Conservation (phyloP, 2,113 vertebrate species). For the Apodemus sylvaticus region DNA sequence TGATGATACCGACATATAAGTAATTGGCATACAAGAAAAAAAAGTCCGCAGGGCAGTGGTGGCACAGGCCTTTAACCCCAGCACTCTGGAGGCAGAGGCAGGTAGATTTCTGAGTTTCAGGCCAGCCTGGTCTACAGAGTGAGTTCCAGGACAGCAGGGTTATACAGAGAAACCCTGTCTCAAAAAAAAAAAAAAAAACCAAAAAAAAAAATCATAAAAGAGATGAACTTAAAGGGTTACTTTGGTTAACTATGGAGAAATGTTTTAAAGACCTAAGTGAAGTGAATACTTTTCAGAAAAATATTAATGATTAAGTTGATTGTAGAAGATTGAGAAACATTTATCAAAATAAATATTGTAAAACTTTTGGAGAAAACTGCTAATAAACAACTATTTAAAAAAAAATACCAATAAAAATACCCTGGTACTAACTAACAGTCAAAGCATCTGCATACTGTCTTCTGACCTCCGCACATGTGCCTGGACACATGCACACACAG, state of each 20-base stretch:
- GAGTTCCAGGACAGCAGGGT: no score
- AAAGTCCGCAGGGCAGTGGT: neutral
- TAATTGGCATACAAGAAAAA: neutral
- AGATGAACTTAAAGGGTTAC: neutral
- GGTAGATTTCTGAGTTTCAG: no score
- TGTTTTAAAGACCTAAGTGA: slow-evolving; percentile 12
- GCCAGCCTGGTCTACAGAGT: no score
- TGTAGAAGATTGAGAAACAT: neutral
- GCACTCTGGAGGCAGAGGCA: no score
- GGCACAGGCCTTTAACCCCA: no score
- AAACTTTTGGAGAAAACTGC: slow-evolving; percentile 40
- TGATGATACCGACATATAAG: neutral
- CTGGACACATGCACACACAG: no score
- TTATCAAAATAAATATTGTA: slow-evolving; percentile 25
- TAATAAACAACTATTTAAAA: neutral
- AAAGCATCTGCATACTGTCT: neutral
- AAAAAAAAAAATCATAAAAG: neutral
- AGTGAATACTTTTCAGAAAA: slow-evolving; percentile 28
- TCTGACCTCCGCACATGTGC: neutral
- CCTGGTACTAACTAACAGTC: neutral
- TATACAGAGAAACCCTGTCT: no score
- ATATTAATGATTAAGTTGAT: neutral
- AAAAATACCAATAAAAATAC: neutral
- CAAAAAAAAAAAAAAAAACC: no score
- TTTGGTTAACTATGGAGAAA: neutral